These are phyloP conservation scores for Sycophila sp. DNA, from an alignment of 1,140 invertebrate species.

Conservation along the genomic window DNA sequence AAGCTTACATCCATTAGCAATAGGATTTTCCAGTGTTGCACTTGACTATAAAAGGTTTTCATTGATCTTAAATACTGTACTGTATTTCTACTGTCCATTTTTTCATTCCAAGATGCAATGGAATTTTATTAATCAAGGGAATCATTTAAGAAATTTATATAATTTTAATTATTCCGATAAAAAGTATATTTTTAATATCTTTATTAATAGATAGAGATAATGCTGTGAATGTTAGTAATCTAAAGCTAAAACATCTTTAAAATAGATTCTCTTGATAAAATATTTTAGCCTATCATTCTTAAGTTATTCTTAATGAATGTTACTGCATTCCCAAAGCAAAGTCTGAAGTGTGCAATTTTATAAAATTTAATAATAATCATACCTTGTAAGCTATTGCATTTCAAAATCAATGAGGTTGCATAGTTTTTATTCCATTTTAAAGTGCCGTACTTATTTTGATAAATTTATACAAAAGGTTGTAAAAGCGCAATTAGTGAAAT, in stretches of 20 bases:
- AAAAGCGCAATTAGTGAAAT: slow-evolving; percentile 21
- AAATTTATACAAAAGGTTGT: slow-evolving; percentile 27
- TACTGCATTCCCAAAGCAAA: slow-evolving; percentile 1
- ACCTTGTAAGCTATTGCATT: neutral
- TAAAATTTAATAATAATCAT: slow-evolving; percentile 9
- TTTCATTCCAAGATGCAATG: slow-evolving; percentile 16
- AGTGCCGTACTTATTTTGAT: slow-evolving; percentile 20
- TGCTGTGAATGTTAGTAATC: neutral
- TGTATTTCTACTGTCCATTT: slow-evolving; percentile 20
- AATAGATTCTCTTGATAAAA: neutral
- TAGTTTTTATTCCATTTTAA: slow-evolving; percentile 16
- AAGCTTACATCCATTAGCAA: slow-evolving; percentile 4
- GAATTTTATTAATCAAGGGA: slow-evolving; percentile 20
- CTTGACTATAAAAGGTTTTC: slow-evolving; percentile 7
- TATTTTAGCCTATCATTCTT: slow-evolving; percentile 2
- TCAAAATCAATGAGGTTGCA: slow-evolving; percentile 17
- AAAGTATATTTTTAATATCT: slow-evolving; percentile 31
- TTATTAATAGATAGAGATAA: neutral
- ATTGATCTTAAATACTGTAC: slow-evolving; percentile 15
- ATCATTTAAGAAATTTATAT: neutral
- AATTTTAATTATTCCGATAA: slow-evolving; percentile 7
- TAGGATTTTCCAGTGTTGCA: neutral
- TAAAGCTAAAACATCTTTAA: neutral
- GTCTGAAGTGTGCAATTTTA: slow-evolving; percentile 31
- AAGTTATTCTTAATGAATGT: slow-evolving; percentile 8